These are phyloP conservation scores for Lichenostomus cassidix DNA, from an alignment of 2,113 vertebrate genomes.

Conservation along the genomic window DNA sequence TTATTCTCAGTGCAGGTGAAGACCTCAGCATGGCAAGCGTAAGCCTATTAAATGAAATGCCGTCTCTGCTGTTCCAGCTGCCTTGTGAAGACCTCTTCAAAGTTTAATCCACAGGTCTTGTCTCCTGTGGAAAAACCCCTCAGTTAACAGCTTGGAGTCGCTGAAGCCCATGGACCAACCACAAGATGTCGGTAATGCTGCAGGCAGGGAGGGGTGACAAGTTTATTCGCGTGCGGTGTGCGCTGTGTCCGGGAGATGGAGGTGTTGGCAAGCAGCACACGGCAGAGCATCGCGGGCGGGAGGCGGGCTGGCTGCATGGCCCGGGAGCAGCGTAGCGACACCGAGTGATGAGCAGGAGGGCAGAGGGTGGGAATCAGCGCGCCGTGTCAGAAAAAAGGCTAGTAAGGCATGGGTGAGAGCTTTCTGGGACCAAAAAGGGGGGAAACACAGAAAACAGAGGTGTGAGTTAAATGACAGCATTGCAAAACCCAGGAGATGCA, in stretches of 20 bases:
- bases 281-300: too few relatives aligned
- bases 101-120: not conserved
- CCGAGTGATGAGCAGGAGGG: accelerated
- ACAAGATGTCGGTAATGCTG: not conserved
- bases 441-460: not conserved
- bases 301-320: accelerated
- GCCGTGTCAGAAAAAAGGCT: not conserved
- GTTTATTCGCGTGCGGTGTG: accelerated
- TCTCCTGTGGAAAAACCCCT: not conserved
- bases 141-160: not conserved
- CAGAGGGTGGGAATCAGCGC: not conserved
- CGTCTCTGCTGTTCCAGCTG: not conserved
- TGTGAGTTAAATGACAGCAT: not conserved
- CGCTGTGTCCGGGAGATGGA: constrained; percentile 36
- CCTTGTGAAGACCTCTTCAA: not conserved
- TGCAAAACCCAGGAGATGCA: not conserved
- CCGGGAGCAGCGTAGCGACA: accelerated
- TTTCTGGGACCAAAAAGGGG: not conserved
- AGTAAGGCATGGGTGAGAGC: too few relatives aligned
- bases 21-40: not conserved
- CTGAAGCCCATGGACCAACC: not conserved
- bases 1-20: not conserved
- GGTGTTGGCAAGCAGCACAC: not conserved
- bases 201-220: too few relatives aligned
- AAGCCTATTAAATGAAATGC: not conserved